phyloP scores from a whole-genome alignment of 2,797 vertebrate species.

The Taeniopygia guttata region DNA sequence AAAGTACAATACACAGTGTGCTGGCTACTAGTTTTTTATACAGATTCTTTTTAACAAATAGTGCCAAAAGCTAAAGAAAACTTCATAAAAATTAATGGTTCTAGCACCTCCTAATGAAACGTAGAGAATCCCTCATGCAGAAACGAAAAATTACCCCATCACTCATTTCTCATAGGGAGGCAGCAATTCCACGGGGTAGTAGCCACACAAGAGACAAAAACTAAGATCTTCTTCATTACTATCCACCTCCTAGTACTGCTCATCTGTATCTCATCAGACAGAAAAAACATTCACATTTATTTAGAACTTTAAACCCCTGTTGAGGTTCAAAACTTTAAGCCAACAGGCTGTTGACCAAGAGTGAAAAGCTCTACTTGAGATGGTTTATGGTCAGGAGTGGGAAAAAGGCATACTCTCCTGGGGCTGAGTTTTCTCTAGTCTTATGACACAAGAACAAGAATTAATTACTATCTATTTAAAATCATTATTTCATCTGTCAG shows the following conservation, averaged over 20 bases:
- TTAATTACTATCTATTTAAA: background rate
- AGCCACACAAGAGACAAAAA: background rate
- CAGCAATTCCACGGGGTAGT: constrained; percentile 39
- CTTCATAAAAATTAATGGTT: background rate
- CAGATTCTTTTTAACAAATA: background rate
- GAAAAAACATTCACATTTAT: background rate
- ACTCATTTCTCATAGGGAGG: constrained; percentile 28
- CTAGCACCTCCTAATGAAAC: background rate
- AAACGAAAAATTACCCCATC: constrained; percentile 41
- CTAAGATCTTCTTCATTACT: background rate
- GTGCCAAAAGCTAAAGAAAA: background rate
- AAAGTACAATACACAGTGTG: background rate
- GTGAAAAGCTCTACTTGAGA: background rate
- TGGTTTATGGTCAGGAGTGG: background rate
- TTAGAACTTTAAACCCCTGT: background rate
- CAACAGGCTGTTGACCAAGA: constrained; percentile 7
- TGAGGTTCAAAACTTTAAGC: background rate
- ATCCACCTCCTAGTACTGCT: background rate
- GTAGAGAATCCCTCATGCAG: background rate
- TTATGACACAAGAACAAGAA: constrained; percentile 22
- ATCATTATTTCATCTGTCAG: constrained; percentile 6
- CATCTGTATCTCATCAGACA: background rate
- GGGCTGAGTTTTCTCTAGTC: background rate
- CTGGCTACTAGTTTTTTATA: background rate
- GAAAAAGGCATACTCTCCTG: background rate